Percentiles rank a stretch among this genome's conserved stretches.
phyloP scores from a whole-genome alignment of 2,113 vertebrate species.

The Crotalus helleri region DNA sequence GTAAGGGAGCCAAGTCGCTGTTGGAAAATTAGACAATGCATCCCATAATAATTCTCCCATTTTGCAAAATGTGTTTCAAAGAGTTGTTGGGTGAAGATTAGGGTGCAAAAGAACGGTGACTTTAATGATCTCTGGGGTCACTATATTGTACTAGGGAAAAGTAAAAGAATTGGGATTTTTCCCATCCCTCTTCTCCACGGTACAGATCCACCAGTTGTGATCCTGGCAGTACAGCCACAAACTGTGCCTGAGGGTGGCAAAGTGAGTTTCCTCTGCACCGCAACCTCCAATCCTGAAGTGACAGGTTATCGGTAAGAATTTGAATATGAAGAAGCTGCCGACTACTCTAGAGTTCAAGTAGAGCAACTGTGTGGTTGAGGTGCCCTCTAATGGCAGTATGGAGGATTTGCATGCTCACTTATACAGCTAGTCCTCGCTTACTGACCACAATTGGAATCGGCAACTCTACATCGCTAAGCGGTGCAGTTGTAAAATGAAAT shows the following conservation, averaged over 20 bases:
- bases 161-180: not conserved
- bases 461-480: not conserved
- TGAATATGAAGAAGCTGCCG: not conserved
- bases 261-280: conserved; percentile 84
- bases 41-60: not conserved
- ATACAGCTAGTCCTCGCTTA: not conserved
- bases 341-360: not conserved
- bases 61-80: not conserved
- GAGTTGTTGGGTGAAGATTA: not conserved
- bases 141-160: not conserved
- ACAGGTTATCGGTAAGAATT: conserved; percentile 81
- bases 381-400: not conserved
- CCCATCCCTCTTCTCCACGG: not conserved
- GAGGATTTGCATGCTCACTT: not conserved
- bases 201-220: conserved; percentile 84
- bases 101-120: not conserved
- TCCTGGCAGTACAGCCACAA: conserved; percentile 84
- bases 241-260: conserved; percentile 83
- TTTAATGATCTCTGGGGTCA: not conserved
- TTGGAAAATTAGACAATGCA: not conserved
- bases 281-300: conserved; percentile 87
- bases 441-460: not conserved
- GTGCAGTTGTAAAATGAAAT: not conserved
- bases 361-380: too few species aligned
- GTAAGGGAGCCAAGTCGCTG: not conserved